Base-by-base conservation (phyloP, 2,797 vertebrate species). In the Ataeniobius toweri region DNA sequence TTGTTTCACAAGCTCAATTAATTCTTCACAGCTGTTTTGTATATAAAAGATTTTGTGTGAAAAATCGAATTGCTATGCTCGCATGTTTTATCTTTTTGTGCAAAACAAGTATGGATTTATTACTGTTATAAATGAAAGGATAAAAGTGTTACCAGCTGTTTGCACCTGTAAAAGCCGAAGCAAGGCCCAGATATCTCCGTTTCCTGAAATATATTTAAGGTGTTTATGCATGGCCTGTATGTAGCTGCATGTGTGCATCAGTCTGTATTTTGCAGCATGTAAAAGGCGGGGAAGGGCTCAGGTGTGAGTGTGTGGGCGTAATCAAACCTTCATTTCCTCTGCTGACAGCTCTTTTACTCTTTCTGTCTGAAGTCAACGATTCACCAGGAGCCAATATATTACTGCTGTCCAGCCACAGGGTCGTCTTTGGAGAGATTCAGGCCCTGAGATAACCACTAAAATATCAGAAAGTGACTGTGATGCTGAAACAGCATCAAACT, bases 291-390 rank as follows among this genome's bases (percentile, higher is more conserved):
- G 80, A 28, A 73, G 59, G 83, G 86, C 91, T 90, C 94, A 95
- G 94, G 92, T 95, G 94, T 88, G 87, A 88, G 76, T 86, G 61
- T 89, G 88, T 73, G 56, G 85, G 76, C 71, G 87, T 93, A 93
- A 95, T 95, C 94, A 93, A 90, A 71, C 85, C 89, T 89, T 77
- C 85, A 90, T 93, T 89, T 84, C 89, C 86, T 88, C 80, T 75
- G 83, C 91, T 95, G 94, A 93, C 94, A 94, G 91, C 89, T 93
- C 86, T 71, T 89, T 93, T 89, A 88, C 89, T 89, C 87, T 90
- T 88, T 81, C 84, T 77, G 84, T 92, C 91, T 94, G 88, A 89
- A 91, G 86, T 85, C 88, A 56, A 83, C 84, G 84, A 80, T 88
- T 90, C 83, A 85, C 79, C 58, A 89, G 82, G 51, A 93, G 88